These are phyloP conservation scores for Siniperca knerii DNA, from an alignment of 2,113 vertebrate species.

Conservation along the genomic window DNA sequence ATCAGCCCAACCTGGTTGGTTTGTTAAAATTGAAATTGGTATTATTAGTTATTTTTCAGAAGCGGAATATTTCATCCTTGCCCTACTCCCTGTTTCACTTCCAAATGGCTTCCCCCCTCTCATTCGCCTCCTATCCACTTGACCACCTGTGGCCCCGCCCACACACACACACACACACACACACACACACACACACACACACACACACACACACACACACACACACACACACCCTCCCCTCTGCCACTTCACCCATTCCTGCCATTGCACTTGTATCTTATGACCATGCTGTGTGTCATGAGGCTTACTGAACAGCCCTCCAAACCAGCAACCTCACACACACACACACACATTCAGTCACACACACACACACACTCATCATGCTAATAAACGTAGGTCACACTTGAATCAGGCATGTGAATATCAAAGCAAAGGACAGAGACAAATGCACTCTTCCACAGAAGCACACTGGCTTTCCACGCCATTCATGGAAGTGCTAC, in stretches of 20 bases:
- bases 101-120: background rate
- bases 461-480: constrained; percentile 63
- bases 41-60: constrained; percentile 10
- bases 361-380: constrained; percentile 11
- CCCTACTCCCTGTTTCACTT: background rate
- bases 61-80: constrained; percentile 21
- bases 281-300: constrained; percentile 67
- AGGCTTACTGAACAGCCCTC: constrained; percentile 57
- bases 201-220: constrained; percentile 8
- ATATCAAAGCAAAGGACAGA: constrained; percentile 50
- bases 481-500: constrained; percentile 74
- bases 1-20: background rate
- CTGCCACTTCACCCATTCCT: constrained; percentile 56
- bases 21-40: constrained; percentile 40
- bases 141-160: constrained; percentile 68
- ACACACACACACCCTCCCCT: constrained; percentile 10
- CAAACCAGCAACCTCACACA: constrained; percentile 24
- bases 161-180: constrained; percentile 19
- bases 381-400: constrained; percentile 55
- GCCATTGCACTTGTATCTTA: constrained; percentile 63
- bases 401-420: constrained; percentile 59
- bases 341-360: constrained; percentile 22
- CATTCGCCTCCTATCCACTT: constrained; percentile 29
- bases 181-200: background rate
- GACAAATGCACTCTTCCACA: constrained; percentile 40